Percentiles rank a stretch among this genome's conserved stretches.
Conservation (phyloP, 2,797 vertebrate species). For the Spondyliosoma cantharus region DNA sequence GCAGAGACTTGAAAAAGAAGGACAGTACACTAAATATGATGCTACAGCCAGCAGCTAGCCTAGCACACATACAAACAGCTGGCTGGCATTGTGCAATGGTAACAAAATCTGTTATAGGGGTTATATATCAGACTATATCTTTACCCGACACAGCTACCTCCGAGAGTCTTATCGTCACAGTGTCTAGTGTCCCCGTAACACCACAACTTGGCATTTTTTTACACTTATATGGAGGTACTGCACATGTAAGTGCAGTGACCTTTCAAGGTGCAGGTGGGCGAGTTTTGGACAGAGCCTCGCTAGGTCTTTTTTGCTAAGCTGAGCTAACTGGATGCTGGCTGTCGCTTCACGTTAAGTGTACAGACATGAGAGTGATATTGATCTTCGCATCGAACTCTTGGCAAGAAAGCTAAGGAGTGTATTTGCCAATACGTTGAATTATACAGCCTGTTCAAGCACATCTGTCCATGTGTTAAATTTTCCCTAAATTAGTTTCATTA, state of each 20-base stretch:
- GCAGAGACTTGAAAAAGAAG: too few species aligned
- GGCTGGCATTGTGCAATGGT: not conserved
- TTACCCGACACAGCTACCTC: too few species aligned
- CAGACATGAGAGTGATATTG: not conserved
- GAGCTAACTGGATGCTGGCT: not conserved
- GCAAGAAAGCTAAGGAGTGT: not conserved
- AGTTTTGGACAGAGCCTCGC: not conserved
- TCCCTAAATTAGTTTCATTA: not conserved
- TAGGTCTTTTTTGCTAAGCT: not conserved
- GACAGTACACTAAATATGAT: not conserved
- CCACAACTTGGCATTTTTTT: not conserved
- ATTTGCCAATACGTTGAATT: not conserved
- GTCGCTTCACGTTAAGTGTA: not conserved
- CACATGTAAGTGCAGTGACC: not conserved
- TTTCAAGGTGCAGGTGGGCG: not conserved
- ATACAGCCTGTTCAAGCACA: not conserved
- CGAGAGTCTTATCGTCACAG: too few species aligned
- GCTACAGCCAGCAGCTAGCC: not conserved
- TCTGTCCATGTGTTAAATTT: not conserved
- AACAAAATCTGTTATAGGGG: not conserved
- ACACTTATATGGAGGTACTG: not conserved
- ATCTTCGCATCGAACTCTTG: not conserved
- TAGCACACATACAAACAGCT: too few species aligned
- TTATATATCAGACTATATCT: too few species aligned
- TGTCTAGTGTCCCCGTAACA: not conserved